These are phyloP conservation scores for Kobus ellipsiprymnus DNA, from an alignment of 2,113 vertebrate genomes.

Conservation along the genomic window DNA sequence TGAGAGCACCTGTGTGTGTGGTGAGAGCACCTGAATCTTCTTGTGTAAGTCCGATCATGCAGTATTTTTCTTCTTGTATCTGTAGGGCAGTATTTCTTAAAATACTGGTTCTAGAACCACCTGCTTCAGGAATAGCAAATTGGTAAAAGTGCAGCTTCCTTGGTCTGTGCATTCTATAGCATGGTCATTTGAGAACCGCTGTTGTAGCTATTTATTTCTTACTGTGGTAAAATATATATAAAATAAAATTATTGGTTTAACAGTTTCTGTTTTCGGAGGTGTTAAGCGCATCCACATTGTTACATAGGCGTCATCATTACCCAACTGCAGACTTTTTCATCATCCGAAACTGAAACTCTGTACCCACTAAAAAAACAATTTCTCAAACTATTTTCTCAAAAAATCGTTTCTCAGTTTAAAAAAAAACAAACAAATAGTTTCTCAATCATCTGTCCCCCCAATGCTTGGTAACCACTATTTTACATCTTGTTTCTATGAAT, in stretches of 20 bases:
- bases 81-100: background rate
- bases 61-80: background rate
- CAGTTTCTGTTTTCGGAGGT: background rate
- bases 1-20: background rate
- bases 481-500: background rate
- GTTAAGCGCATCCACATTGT: accelerated
- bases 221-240: background rate
- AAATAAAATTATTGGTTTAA: background rate
- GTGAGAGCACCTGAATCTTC: background rate
- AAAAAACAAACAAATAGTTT: background rate
- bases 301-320: background rate
- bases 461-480: background rate
- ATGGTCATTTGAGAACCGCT: background rate
- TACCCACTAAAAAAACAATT: background rate
- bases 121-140: background rate
- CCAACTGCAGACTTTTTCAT: background rate
- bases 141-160: background rate
- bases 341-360: background rate
- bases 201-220: background rate
- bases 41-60: background rate
- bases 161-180: background rate
- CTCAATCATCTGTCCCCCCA: background rate
- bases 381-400: background rate
- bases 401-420: no score
- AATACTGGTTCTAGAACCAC: background rate